Evolutionary conservation across 2,113 vertebrate genomes (phyloP).

Genomic region (Hippocampus abdominalis): DNA sequence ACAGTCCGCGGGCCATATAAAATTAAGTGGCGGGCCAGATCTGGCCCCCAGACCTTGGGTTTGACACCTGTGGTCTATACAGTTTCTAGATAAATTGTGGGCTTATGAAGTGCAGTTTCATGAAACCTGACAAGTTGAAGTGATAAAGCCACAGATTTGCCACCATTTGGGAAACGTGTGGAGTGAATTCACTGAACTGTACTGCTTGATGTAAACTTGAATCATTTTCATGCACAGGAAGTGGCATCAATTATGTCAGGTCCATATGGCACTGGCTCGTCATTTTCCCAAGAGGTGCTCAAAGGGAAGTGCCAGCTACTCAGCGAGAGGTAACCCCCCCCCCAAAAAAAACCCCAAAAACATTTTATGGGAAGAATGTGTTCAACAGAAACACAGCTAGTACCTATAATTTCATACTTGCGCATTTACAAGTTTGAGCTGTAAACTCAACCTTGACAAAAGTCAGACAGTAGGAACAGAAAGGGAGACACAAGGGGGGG

Average conservation of each 20-base stretch:
- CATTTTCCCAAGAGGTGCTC: background rate
- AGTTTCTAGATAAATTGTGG: too few species aligned
- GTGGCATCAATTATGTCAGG: background rate
- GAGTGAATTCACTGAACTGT: background rate
- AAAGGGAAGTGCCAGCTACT: background rate
- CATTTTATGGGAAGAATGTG: background rate
- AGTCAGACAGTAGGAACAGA: background rate
- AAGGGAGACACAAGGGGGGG: slow-evolving; percentile 8
- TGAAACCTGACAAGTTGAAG: too few species aligned
- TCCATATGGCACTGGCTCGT: background rate
- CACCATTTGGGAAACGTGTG: background rate
- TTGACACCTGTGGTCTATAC: too few species aligned
- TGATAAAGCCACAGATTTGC: too few species aligned
- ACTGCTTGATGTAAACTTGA: background rate
- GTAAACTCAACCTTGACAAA: background rate
- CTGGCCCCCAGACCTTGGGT: too few species aligned
- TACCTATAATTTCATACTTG: background rate
- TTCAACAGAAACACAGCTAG: background rate
- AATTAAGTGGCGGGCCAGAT: too few species aligned
- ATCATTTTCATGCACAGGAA: background rate
- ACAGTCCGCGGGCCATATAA: too few species aligned
- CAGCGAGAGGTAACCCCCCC: too few species aligned
- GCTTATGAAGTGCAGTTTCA: too few species aligned
- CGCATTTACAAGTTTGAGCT: too few species aligned
- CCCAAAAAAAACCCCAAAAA: background rate